Conservation (phyloP, 2,888 invertebrate genomes). For the Pimpla rufipes region DNA sequence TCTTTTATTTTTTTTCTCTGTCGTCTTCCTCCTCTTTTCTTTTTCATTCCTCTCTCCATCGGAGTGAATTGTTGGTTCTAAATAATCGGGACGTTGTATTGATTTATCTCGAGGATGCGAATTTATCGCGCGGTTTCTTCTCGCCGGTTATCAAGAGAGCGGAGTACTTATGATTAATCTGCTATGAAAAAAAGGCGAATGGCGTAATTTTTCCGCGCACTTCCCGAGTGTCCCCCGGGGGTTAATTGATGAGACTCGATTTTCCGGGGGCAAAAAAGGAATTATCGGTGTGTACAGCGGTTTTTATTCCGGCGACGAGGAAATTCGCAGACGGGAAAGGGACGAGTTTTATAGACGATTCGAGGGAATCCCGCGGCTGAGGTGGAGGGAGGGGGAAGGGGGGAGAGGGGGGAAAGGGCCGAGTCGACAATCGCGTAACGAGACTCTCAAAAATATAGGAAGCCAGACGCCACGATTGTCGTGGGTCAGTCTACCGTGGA, state of each 20-base stretch:
- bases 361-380: slow-evolving; percentile 65
- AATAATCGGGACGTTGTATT: slow-evolving; percentile 32
- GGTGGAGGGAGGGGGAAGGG: slow-evolving; percentile 66
- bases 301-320: slow-evolving; percentile 63
- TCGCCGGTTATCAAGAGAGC: not conserved
- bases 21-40: not conserved
- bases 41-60: slow-evolving; percentile 1
- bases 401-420: slow-evolving; percentile 74
- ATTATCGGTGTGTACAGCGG: slow-evolving; percentile 30
- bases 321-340: slow-evolving; percentile 77
- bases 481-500: slow-evolving; percentile 83
- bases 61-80: slow-evolving; percentile 14
- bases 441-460: slow-evolving; percentile 82
- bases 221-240: not conserved
- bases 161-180: not conserved
- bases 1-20: slow-evolving; percentile 4
- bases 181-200: too few species aligned
- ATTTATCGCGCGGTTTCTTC: slow-evolving; percentile 33
- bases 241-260: slow-evolving; percentile 55
- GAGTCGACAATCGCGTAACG: slow-evolving; percentile 79
- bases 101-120: slow-evolving; percentile 58
- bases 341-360: slow-evolving; percentile 80
- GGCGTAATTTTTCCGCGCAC: not conserved
- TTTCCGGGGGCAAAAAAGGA: slow-evolving; percentile 2
- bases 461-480: slow-evolving; percentile 79